A percentile compares a stretch with the other conserved stretches of the same genome.
phyloP scores from a whole-genome alignment of 2,797 vertebrate species.

The Ispidina picta region DNA sequence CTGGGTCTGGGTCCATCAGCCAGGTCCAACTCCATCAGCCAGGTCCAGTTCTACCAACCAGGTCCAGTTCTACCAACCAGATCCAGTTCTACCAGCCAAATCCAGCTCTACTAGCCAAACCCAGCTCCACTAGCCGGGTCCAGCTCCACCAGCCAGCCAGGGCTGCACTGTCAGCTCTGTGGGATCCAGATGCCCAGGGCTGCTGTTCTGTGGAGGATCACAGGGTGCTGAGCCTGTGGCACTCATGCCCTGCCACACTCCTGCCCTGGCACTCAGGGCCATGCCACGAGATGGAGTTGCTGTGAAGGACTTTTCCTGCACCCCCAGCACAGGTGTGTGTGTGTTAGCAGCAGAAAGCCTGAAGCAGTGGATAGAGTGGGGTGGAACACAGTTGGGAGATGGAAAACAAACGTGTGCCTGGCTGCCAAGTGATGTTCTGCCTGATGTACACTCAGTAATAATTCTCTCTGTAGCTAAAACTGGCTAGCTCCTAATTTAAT shows the following conservation, averaged over 20 bases:
- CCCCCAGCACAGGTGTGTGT: neutral
- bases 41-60: neutral
- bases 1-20: too few relatives aligned
- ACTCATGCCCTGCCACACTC: neutral
- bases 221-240: neutral
- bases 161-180: neutral
- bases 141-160: neutral
- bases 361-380: neutral
- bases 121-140: neutral
- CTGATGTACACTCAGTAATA: neutral
- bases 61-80: neutral
- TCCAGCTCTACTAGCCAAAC: too few relatives aligned
- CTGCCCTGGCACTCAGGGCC: neutral
- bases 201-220: neutral
- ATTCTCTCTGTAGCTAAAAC: neutral
- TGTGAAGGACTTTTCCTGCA: neutral
- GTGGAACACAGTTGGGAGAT: rapidly evolving
- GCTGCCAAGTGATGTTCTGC: neutral
- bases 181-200: neutral
- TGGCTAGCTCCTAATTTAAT: slow-evolving; percentile 8
- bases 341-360: neutral
- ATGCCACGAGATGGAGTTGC: neutral
- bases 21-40: neutral
- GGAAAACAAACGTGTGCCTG: neutral
- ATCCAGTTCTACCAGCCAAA: neutral